These are phyloP conservation scores for Cyclophora albipunctata DNA, from an alignment of 2,888 invertebrate species.

Conservation along the genomic window DNA sequence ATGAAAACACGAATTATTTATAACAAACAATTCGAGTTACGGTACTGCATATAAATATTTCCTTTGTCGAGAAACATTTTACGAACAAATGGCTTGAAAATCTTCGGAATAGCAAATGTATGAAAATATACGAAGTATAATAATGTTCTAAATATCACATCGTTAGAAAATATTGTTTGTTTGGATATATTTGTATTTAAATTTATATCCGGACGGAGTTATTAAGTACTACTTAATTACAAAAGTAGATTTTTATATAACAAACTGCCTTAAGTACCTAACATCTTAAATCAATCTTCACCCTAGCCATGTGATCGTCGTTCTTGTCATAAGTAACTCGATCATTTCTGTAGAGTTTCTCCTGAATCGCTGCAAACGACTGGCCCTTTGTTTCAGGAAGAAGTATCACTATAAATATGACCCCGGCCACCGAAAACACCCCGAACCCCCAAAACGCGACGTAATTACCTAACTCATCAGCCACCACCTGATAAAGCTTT, in stretches of 20 bases:
- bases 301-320: slow-evolving; percentile 46
- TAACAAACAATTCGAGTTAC: too few species aligned
- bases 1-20: too few species aligned
- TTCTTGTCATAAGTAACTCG: slow-evolving; percentile 53
- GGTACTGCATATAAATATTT: too few species aligned
- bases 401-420: slow-evolving; percentile 65
- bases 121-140: too few species aligned
- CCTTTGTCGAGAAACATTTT: too few species aligned
- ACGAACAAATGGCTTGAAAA: too few species aligned
- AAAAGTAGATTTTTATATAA: not conserved
- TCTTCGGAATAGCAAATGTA: too few species aligned
- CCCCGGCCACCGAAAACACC: slow-evolving; percentile 62
- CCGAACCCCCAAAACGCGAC: slow-evolving; percentile 76
- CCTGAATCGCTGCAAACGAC: slow-evolving; percentile 75
- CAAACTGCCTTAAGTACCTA: not conserved
- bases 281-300: slow-evolving; percentile 46
- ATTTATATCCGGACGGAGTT: not conserved
- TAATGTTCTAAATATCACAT: too few species aligned
- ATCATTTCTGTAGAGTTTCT: slow-evolving; percentile 52
- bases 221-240: slow-evolving; percentile 8
- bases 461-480: slow-evolving; percentile 65
- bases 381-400: slow-evolving; percentile 78
- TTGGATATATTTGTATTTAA: too few species aligned
- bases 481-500: slow-evolving; percentile 73
- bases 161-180: too few species aligned